Evolutionary conservation across 2,888 invertebrate genomes (phyloP), one percentile per base, ranked within the genome.

Genomic region (Oxytorus armatus): DNA sequence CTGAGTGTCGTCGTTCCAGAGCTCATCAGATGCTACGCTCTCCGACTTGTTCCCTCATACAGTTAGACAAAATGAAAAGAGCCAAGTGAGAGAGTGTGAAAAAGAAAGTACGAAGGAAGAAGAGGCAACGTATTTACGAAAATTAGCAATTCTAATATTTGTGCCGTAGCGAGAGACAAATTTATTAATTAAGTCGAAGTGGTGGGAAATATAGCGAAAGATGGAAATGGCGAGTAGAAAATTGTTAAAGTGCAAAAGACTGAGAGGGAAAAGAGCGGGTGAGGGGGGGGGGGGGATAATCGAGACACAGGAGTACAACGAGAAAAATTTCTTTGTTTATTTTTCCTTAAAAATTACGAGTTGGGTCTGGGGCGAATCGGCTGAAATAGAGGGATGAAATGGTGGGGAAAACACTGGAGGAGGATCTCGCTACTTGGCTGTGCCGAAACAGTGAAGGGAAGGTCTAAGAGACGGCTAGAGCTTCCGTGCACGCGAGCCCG

Each of bases 81-180:
- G 29, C 29, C 55, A 11, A 63, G 29, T 57, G 25, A 36, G 70
- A 65, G 51, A 61, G 49, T 44, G 73, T 65, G 63, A 57, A 66
- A 53, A 8, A 29, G 21, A 16, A 39, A 53, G 63, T 57, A 36
- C 36, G 14, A 21, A 59, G 59, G 18, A 72, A 68, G 55, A 66
- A 63, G 57, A 33, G 73, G 55, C 47, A 59, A 29, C 83, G 78
- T 85, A 83, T 88, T 88, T 88, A 85, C 86, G 75, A 70, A 84
- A 85, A 89, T 88, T 86, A 87, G 87, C 87, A 89, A 88, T 87
- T 88, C 88, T 87, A 86, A 88, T 87, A 85, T 87, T 86, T 85
- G 44, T 57, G 79, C 72, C 81, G 61, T 72, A 82, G 83, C 83
- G 83, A 83, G 82, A 85, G 82, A 85, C 84, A 85, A 86, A 87